phyloP scores from a whole-genome alignment of 2,797 vertebrate genomes.

The Valencia hispanica region DNA sequence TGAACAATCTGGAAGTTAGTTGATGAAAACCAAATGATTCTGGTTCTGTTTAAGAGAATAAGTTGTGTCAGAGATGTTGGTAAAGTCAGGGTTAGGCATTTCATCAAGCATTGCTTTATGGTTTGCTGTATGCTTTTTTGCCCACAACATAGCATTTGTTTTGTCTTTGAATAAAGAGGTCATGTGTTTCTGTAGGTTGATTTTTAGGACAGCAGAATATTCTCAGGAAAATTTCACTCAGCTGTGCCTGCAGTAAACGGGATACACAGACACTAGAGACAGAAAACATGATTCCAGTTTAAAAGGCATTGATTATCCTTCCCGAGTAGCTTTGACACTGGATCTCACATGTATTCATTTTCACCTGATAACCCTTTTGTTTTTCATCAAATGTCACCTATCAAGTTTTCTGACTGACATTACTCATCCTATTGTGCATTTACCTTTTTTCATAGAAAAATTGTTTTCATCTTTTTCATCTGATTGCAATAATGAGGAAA shows the following conservation, averaged over 20 bases:
- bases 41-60: slow-evolving; percentile 11
- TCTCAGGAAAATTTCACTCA: slow-evolving; percentile 31
- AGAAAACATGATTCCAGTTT: slow-evolving; percentile 14
- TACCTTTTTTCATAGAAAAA: slow-evolving; percentile 40
- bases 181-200: background rate
- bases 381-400: slow-evolving; percentile 25
- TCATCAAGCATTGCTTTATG: background rate
- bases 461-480: slow-evolving; percentile 35
- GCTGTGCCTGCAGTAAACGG: slow-evolving; percentile 48
- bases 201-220: background rate
- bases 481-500: slow-evolving; percentile 57
- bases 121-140: background rate
- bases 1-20: slow-evolving; percentile 16
- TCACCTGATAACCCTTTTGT: slow-evolving; percentile 9
- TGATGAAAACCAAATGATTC: slow-evolving; percentile 67
- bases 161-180: background rate
- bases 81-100: background rate
- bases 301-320: slow-evolving; percentile 16
- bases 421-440: slow-evolving; percentile 35
- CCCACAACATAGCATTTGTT: background rate
- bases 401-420: slow-evolving; percentile 30
- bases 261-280: slow-evolving; percentile 8
- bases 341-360: background rate
- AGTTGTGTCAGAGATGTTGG: background rate
- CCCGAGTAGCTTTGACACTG: background rate